Conservation (phyloP, 2,797 vertebrate species). For the Spinus pinus region DNA sequence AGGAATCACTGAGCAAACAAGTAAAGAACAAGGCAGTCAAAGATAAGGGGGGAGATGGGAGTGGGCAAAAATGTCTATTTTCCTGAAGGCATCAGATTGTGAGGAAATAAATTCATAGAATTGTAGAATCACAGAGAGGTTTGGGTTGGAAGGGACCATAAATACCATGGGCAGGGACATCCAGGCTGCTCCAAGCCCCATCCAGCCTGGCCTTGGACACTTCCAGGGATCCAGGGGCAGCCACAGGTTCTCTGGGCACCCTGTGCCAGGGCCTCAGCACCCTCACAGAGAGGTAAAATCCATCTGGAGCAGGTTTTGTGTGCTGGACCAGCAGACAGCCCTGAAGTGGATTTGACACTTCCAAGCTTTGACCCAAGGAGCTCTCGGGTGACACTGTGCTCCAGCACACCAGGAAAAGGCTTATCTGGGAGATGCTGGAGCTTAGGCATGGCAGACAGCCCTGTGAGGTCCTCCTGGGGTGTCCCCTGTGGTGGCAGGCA, state of each 20-base stretch:
- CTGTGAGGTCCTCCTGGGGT: neutral
- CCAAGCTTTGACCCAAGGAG: neutral
- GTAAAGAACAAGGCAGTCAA: neutral
- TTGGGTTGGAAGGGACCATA: neutral
- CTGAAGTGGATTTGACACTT: neutral
- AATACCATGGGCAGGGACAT: neutral
- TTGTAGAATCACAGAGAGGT: neutral
- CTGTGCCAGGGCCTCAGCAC: neutral
- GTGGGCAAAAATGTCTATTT: neutral
- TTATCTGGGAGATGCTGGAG: neutral
- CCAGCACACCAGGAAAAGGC: neutral
- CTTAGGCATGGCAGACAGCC: neutral
- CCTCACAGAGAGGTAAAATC: neutral
- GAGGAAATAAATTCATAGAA: neutral
- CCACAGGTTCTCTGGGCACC: neutral
- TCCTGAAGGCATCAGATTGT: neutral
- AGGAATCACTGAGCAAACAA: slow-evolving; percentile 9
- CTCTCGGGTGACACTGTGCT: neutral
- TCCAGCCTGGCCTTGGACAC: neutral
- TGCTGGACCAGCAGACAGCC: neutral
- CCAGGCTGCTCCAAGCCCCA: rapidly evolving
- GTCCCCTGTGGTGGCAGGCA: neutral
- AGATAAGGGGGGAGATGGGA: neutral
- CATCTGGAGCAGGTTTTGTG: neutral
- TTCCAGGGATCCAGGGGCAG: neutral